phyloP scores from a whole-genome alignment of 2,113 vertebrate genomes.

The Hippoglossus stenolepis region DNA sequence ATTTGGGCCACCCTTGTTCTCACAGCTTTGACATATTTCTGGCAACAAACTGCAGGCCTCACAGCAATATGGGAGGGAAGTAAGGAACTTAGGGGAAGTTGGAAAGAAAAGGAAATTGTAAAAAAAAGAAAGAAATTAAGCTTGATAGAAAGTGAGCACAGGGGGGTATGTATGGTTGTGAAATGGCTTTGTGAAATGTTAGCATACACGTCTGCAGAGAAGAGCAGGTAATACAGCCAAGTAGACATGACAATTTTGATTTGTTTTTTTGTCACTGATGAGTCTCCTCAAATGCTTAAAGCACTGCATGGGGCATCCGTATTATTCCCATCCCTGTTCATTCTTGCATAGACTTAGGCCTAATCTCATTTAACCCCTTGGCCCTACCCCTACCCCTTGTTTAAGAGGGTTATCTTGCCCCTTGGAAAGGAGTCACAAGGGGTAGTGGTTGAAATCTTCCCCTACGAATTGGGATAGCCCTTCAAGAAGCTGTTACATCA shows the following conservation, averaged over 20 bases:
- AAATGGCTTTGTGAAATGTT: constrained; percentile 42
- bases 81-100: constrained; percentile 19
- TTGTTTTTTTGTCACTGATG: not conserved
- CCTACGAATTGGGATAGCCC: no score
- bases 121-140: constrained; percentile 17
- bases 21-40: constrained; percentile 33
- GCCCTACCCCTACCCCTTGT: no score
- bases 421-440: no score
- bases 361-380: no score
- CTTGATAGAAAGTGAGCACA: not conserved
- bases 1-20: no score
- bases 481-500: no score
- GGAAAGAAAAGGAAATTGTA: constrained; percentile 22
- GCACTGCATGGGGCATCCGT: not conserved
- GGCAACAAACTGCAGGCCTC: not conserved
- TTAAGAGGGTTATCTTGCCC: no score
- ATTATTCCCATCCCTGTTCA: not conserved
- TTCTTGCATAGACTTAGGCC: not conserved
- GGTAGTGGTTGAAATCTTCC: no score
- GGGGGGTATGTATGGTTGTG: constrained; percentile 1
- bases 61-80: constrained; percentile 27
- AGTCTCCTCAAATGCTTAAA: not conserved
- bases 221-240: not conserved
- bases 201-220: constrained; percentile 13
- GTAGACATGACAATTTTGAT: no score